Evolutionary conservation across 1,140 invertebrate genomes (phyloP), one percentile per base, ranked within the genome.

Genomic region (Nasonia longicornis): DNA sequence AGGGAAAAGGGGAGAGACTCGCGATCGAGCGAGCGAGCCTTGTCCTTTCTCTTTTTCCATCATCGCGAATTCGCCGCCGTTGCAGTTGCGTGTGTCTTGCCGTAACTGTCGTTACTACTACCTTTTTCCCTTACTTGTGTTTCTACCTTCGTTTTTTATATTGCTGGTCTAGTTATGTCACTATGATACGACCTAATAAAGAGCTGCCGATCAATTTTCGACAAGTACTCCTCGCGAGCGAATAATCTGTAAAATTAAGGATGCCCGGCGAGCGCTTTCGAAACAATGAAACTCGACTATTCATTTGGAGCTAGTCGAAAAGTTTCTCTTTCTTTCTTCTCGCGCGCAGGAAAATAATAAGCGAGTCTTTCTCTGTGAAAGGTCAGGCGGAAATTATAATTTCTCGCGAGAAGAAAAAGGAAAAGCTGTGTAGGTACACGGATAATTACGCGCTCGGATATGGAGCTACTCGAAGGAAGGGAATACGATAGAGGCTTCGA

Each of bases 31-130:
- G 26, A 26, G 26, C 26, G 48, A 3, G 12, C 64, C 64, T 52
- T 66, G n/a, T 81, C 77, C 72, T 79, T 79, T 83, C 75, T 80
- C 79, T 74, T 83, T 81, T 83, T 67, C 67, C 75, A 29, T 77
- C 63, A 31, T 72, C 77, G 29, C 73, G 52, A 26, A 26, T 64
- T n/a, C 3, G 26, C 42, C 8, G 16, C 77, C 8, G 16, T 67
- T 71, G 67, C 67, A 70, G 45, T 38, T 74, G 14, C 67, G 45
- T 35, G 52, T 2, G 45, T 63, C 31, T 63, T 58, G n/a, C 52
- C 70, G 71, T 67, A 80, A 80, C 70, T 52, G 45, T 52, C 45
- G 77, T 38, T 64, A 63, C 69, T 79, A 79, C 35, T 42, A 22
- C 29, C 10, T 22, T 70, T 42, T 16, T 26, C 45, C 58, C 10